Evolutionary conservation across 1,140 invertebrate genomes (phyloP).

Genomic region (Halyomorpha halys): DNA sequence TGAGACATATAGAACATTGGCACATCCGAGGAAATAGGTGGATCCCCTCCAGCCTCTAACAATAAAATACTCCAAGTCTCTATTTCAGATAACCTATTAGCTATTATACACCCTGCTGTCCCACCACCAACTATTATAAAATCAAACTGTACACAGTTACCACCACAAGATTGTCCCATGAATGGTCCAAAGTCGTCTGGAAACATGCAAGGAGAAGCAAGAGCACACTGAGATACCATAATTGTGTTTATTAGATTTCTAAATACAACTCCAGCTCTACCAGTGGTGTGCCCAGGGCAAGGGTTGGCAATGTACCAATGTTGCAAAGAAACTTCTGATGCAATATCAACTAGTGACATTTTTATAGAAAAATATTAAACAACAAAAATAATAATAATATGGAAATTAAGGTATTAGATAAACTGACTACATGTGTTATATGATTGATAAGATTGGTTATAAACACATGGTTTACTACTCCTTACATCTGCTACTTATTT

Average conservation of each 20-base stretch:
- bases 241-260: slow-evolving; percentile 26
- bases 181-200: slow-evolving; percentile 23
- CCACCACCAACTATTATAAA: slow-evolving; percentile 32
- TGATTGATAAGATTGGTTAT: too few species aligned
- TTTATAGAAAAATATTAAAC: not conserved
- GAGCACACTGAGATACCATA: slow-evolving; percentile 23
- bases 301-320: slow-evolving; percentile 20
- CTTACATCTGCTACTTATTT: too few species aligned
- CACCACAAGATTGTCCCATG: not conserved
- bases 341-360: slow-evolving; percentile 8
- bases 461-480: too few species aligned
- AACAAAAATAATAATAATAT: too few species aligned
- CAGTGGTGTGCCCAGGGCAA: slow-evolving; percentile 23
- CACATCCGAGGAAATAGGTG: slow-evolving; percentile 44
- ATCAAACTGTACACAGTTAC: slow-evolving; percentile 12
- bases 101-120: slow-evolving; percentile 61
- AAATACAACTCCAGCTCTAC: slow-evolving; percentile 22
- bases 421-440: too few species aligned
- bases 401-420: too few species aligned
- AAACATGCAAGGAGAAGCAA: slow-evolving; percentile 25
- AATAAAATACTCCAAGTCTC: slow-evolving; percentile 49
- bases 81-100: slow-evolving; percentile 52
- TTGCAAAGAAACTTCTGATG: slow-evolving; percentile 3
- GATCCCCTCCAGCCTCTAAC: slow-evolving; percentile 58
- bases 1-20: slow-evolving; percentile 47